Conservation (phyloP, 2,888 invertebrate species). For the Nycteola revayana region DNA sequence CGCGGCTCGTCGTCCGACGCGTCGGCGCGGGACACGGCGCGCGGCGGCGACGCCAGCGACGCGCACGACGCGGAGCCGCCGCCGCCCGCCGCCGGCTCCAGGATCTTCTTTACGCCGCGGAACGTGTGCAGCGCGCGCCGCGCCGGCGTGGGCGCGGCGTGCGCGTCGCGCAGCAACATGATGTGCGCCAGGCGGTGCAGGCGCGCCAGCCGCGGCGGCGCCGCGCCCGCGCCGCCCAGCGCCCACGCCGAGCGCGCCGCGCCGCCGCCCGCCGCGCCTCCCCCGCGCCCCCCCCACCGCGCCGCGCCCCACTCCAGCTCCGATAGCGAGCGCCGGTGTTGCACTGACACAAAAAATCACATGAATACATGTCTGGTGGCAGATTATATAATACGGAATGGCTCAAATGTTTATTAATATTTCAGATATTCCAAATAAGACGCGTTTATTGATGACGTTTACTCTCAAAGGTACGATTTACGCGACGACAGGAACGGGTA, state of each 20-base stretch:
- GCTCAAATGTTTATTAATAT: no score
- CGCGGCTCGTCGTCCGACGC: slow-evolving; percentile 49
- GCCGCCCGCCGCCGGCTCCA: slow-evolving; percentile 86
- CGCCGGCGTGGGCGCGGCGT: slow-evolving; percentile 85
- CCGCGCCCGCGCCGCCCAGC: slow-evolving; percentile 59
- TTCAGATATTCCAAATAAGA: no score
- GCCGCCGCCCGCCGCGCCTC: slow-evolving; percentile 51
- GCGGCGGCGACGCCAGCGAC: slow-evolving; percentile 87
- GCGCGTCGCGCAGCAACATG: slow-evolving; percentile 92
- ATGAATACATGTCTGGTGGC: no score
- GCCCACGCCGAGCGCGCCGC: slow-evolving; percentile 43
- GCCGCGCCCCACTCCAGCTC: slow-evolving; percentile 84
- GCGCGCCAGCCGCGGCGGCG: slow-evolving; percentile 62
- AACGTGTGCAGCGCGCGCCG: slow-evolving; percentile 89
- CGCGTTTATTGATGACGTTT: no score
- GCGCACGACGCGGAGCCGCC: slow-evolving; percentile 87
- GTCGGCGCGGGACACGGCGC: slow-evolving; percentile 28
- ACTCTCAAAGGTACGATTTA: no score
- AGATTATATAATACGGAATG: no score
- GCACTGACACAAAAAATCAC: slow-evolving; percentile 64
- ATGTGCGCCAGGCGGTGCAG: slow-evolving; percentile 90
- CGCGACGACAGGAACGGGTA: no score
- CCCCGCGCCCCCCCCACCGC: slow-evolving; percentile 64
- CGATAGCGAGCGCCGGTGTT: slow-evolving; percentile 88
- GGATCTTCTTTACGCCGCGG: slow-evolving; percentile 91